These are phyloP conservation scores for Petrolisthes cinctipes DNA, from an alignment of 2,888 invertebrate species.

Conservation along the genomic window DNA sequence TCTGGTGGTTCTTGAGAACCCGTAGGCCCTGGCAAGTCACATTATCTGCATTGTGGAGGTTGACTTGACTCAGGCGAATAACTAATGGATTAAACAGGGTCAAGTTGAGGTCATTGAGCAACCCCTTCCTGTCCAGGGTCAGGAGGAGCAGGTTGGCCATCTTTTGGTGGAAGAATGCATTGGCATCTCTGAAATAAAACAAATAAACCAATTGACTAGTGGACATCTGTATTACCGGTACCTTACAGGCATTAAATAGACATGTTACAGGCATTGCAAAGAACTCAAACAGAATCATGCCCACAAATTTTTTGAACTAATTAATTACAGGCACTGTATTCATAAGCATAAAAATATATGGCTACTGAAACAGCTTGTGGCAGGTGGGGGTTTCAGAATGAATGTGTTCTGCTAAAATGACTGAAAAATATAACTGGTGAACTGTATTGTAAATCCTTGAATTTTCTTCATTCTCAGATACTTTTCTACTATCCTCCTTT, in stretches of 20 bases:
- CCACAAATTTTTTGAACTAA: background rate
- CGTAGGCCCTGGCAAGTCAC: slow-evolving; percentile 53
- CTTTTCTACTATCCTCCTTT: background rate
- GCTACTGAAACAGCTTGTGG: too few species aligned
- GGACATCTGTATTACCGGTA: background rate
- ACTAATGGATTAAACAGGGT: slow-evolving; percentile 56
- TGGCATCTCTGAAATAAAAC: slow-evolving; percentile 51
- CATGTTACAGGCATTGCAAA: background rate
- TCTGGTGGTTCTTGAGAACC: slow-evolving; percentile 47
- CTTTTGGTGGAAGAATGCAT: slow-evolving; percentile 61
- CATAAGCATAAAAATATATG: too few species aligned
- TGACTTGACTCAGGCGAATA: slow-evolving; percentile 53
- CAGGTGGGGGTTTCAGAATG: too few species aligned
- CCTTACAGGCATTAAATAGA: background rate
- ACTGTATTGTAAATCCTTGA: too few species aligned
- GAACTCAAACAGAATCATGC: background rate
- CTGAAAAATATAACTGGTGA: too few species aligned
- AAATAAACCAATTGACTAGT: background rate
- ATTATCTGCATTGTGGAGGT: slow-evolving; percentile 55
- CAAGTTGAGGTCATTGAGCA: slow-evolving; percentile 53
- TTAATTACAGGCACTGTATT: too few species aligned
- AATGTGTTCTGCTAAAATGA: too few species aligned
- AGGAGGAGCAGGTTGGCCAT: slow-evolving; percentile 56
- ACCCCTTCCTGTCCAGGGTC: slow-evolving; percentile 57
- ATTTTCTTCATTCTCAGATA: background rate